phyloP scores from a whole-genome alignment of 1,140 invertebrate genomes.

The Anoplolepis gracilipes region DNA sequence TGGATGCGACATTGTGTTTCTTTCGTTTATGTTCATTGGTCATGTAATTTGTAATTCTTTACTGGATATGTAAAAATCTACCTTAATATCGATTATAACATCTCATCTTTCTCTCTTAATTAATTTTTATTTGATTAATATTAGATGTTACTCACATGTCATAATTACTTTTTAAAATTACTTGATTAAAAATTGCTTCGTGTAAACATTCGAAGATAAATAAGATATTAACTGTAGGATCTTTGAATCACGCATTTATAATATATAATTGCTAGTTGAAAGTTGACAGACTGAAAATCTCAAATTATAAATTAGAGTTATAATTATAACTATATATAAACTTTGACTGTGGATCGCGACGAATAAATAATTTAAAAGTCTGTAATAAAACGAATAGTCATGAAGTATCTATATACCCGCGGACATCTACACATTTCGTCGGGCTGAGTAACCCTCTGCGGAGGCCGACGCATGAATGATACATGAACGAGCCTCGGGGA shows the following conservation, averaged over 20 bases:
- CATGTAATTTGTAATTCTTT: not conserved
- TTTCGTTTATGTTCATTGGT: not conserved
- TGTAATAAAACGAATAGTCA: conserved; percentile 34
- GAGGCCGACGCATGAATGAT: conserved; percentile 74
- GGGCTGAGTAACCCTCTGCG: conserved; percentile 61
- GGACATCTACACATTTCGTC: conserved; percentile 53
- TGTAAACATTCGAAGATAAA: too few relatives aligned
- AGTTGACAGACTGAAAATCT: not conserved
- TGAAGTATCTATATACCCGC: conserved; percentile 56
- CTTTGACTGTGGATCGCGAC: not conserved
- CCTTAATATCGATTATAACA: not conserved
- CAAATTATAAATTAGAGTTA: not conserved
- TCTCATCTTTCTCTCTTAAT: too few relatives aligned
- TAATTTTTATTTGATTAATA: not conserved
- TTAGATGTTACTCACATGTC: not conserved
- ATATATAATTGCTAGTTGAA: not conserved
- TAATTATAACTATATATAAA: not conserved
- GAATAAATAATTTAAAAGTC: conserved; percentile 27
- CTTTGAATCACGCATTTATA: not conserved
- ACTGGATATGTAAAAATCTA: not conserved
- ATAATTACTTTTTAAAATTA: not conserved
- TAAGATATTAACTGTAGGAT: not conserved
- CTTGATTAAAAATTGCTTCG: not conserved
- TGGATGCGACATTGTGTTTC: conserved; percentile 42
- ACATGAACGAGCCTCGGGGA: conserved; percentile 72